Base-by-base conservation (phyloP, 2,113 vertebrate species). In the Cryptomyrus ogoouensis region DNA sequence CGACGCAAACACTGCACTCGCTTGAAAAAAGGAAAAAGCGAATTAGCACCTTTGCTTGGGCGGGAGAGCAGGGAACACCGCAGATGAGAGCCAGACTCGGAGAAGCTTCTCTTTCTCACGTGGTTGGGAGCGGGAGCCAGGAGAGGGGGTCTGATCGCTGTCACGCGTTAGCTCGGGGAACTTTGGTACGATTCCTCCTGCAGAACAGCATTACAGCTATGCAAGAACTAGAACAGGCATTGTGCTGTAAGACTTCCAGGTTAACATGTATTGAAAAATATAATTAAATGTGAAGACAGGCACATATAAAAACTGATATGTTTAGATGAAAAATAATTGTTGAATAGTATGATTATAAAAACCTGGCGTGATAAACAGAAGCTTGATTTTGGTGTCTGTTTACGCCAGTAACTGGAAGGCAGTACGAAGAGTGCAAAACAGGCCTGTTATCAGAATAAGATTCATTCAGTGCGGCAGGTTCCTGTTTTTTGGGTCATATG, bases 41-140 rank as follows among this genome's bases (percentile, higher is more conserved):
- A 91, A 90, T 86, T 88, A 91, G 89, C 35, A 15, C 88, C 89
- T 91, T 90, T 92, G 88, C 91, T 89, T 88, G 90, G 90, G 93
- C 42, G 88, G 89, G 87, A 92, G 91, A 90, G 88, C 87, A 92
- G 91, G 91, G 80, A 88, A 92, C 91, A 90, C 70, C 62, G 80
- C 89, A 87, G 24, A 84, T 93, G 90, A 91, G 91, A 93, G 92
- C 93, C 94, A 93, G 94, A 94, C 93, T 95, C 92, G 93, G 94
- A 95, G 94, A 94, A 94, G 93, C 91, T 92, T 94, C 94, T 94
- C 93, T 94, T 95, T 88, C 50, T 86, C 66, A 90, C 90, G 39
- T 86, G 90, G 66, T 90, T 62, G 44, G 87, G 56, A 88, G 56
- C 52, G 89, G 87, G 83, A 86, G 88, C 88, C 92, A 58, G 91